These are phyloP conservation scores for Sebastiscus tertius DNA, from an alignment of 2,797 vertebrate genomes.

Conservation along the genomic window DNA sequence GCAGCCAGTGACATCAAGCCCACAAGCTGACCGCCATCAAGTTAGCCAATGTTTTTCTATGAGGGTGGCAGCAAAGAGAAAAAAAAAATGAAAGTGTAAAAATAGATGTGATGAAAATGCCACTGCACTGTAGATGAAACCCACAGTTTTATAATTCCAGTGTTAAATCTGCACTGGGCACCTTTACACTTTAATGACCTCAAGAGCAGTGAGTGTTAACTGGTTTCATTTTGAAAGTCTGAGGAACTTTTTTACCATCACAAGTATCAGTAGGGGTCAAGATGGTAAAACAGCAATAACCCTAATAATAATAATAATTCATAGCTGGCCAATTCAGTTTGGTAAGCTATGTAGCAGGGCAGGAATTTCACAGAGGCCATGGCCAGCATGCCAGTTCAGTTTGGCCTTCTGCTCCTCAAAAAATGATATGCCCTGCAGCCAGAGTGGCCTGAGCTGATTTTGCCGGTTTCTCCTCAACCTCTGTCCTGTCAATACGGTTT, in stretches of 20 bases:
- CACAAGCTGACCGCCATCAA: constrained; percentile 23
- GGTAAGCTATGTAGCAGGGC: too few relatives aligned
- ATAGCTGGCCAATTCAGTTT: constrained; percentile 3
- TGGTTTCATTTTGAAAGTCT: not conserved
- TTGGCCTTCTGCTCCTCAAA: too few relatives aligned
- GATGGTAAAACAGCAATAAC: not conserved
- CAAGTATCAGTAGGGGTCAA: not conserved
- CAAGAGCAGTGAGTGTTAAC: not conserved
- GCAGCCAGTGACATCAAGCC: constrained; percentile 40
- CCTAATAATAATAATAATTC: not conserved
- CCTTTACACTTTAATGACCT: not conserved
- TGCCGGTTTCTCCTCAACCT: too few relatives aligned
- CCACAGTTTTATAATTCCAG: not conserved
- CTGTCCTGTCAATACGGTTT: too few relatives aligned
- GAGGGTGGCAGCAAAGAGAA: not conserved
- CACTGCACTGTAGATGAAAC: not conserved
- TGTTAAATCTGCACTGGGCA: not conserved
- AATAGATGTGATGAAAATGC: constrained; percentile 4
- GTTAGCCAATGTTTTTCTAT: constrained; percentile 5
- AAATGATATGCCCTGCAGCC: too few relatives aligned
- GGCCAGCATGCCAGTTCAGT: accelerated
- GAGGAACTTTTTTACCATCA: not conserved
- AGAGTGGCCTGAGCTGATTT: too few relatives aligned
- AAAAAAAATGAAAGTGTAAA: not conserved
- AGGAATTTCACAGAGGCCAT: too few relatives aligned